Conservation (phyloP, 2,888 invertebrate species). For the Sinopyrophorus schimmeli region DNA sequence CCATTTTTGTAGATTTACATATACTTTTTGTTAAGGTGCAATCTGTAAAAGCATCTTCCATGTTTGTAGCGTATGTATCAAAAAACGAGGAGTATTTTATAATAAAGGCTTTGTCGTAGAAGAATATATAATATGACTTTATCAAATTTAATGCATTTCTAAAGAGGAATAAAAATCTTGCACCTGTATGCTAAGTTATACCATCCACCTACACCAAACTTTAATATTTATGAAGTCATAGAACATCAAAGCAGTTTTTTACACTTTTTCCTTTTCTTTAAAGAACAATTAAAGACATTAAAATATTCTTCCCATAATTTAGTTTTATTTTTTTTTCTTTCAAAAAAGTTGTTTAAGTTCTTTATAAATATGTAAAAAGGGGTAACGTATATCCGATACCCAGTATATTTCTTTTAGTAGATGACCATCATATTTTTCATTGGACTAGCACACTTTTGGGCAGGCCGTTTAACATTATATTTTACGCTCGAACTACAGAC, state of each 20-base stretch:
- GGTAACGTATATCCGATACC: conserved; percentile 24
- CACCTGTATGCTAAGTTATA: conserved; percentile 31
- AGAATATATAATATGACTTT: too few species aligned
- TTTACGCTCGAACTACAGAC: conserved; percentile 14
- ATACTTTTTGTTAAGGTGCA: too few species aligned
- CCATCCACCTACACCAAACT: conserved; percentile 17
- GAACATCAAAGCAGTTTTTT: conserved; percentile 11
- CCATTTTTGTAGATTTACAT: too few species aligned
- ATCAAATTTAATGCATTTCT: conserved; percentile 22
- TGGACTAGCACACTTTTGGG: conserved; percentile 18
- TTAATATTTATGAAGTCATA: conserved; percentile 20
- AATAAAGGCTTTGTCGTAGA: too few species aligned
- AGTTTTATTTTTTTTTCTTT: conserved; percentile 7
- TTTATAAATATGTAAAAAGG: conserved; percentile 31
- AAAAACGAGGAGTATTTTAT: too few species aligned
- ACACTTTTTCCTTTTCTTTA: conserved; percentile 10
- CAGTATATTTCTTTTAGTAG: conserved; percentile 23
- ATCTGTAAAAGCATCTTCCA: too few species aligned
- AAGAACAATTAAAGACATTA: conserved; percentile 24
- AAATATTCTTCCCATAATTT: conserved; percentile 25
- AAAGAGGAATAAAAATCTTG: conserved; percentile 23
- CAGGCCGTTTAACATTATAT: conserved; percentile 22
- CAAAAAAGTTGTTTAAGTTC: too few species aligned
- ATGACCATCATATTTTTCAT: conserved; percentile 30
- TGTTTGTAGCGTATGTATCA: too few species aligned